Evolutionary conservation across 1,140 invertebrate genomes (phyloP), one percentile per base, ranked within the genome.

Genomic region (Panulirus ornatus): DNA sequence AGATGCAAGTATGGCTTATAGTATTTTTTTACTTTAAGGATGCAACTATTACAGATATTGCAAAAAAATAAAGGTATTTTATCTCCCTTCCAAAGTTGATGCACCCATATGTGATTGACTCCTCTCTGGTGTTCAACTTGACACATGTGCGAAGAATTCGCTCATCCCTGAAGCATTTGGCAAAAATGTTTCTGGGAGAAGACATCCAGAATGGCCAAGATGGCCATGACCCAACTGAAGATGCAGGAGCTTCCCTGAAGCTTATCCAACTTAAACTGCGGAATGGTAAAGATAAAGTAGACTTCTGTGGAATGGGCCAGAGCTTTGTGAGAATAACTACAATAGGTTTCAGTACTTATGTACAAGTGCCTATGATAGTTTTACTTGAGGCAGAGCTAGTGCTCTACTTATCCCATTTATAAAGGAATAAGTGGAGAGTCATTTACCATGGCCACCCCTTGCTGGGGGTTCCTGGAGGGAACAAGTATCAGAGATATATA

Each of bases 71-170:
- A 2, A 22, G 5, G 34, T 42, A 79, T n/a, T 0, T 9, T 19
- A 75, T 0, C 30, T 75, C 11, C 27, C 42, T 22, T 30, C 82
- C 63, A 14, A 84, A 91, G 91, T 83, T 92, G 51, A 78, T 84
- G 58, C 90, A 91, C 47, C 89, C 89, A 3, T 91, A 92, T 76
- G 51, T 92, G 19, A 90, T 92, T 16, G 91, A 92, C 78, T 84
- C 90, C 3, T 78, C 89, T 22, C 6, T 88, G 42, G 54, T 78
- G 19, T 91, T 86, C 75, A 92, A 92, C n/a, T 42, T 91, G 14
- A 87, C 36, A 14, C 30, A 79, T 44, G 11, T 36, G 1, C 36
- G 51, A 14, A 58, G 58, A 0, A 58, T 19, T 11, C 38, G 34
- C 1, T 73, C 84, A 1, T 86, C 84, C 1, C 71, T 92, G 38